These are phyloP conservation scores for Notamacropus eugenii DNA, from an alignment of 2,797 vertebrate species.

Conservation along the genomic window DNA sequence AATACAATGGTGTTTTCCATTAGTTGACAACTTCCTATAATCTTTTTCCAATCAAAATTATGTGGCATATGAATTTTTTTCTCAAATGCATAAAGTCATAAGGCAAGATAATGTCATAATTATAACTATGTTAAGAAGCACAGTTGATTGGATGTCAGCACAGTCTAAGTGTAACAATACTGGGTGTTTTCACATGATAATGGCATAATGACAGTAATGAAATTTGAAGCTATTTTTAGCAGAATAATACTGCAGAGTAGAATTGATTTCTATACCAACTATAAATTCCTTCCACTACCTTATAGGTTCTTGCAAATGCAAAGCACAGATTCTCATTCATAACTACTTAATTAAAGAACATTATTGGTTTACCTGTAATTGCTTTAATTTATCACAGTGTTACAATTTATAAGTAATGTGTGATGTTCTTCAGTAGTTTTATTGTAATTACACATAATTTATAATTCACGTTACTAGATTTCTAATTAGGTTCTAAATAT, in stretches of 20 bases:
- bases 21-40: conserved; percentile 48
- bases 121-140: conserved; percentile 77
- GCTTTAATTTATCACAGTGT: conserved; percentile 85
- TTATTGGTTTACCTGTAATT: conserved; percentile 85
- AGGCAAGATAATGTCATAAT: conserved; percentile 77
- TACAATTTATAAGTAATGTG: conserved; percentile 81
- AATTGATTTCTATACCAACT: conserved; percentile 73
- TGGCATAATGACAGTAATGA: conserved; percentile 73
- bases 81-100: conserved; percentile 70
- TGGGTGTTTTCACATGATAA: conserved; percentile 73
- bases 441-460: conserved; percentile 84
- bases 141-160: conserved; percentile 68
- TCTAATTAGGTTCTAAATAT: conserved; percentile 83
- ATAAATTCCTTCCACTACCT: conserved; percentile 68
- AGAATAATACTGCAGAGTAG: conserved; percentile 68
- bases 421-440: conserved; percentile 81
- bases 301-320: conserved; percentile 80
- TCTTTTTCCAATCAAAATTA: conserved; percentile 35
- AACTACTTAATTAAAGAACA: conserved; percentile 83
- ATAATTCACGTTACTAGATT: conserved; percentile 81
- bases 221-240: conserved; percentile 75
- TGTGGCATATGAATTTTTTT: conserved; percentile 10
- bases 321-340: conserved; percentile 81
- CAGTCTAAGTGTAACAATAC: conserved; percentile 76
- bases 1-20: conserved; percentile 60